Conservation (phyloP, 2,888 invertebrate genomes). For the Copidosoma aretas region DNA sequence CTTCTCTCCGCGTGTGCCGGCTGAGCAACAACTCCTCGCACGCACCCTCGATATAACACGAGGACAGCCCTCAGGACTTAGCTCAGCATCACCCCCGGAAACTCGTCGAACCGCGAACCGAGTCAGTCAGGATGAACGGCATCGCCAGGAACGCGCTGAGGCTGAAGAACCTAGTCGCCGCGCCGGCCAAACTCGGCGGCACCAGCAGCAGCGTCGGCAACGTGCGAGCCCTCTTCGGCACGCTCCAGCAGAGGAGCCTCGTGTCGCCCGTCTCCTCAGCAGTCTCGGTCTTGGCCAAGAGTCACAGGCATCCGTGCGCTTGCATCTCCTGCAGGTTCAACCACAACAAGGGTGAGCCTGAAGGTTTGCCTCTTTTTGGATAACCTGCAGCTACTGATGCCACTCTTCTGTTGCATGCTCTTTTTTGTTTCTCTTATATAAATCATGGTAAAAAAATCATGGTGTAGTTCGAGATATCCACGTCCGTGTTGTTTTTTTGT, state of each 20-base stretch:
- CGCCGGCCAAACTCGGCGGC: background rate
- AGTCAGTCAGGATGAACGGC: conserved; percentile 29
- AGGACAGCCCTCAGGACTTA: background rate
- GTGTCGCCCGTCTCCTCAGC: background rate
- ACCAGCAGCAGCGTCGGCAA: background rate
- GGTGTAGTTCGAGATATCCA: too few species aligned
- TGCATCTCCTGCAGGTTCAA: conserved; percentile 73
- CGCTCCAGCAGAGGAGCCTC: conserved; percentile 6
- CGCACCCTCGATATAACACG: background rate
- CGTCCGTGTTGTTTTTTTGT: background rate
- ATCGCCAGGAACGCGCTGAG: conserved; percentile 33
- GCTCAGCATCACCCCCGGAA: too few species aligned
- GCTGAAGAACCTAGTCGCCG: conserved; percentile 20
- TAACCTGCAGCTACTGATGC: too few species aligned
- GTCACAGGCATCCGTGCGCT: conserved; percentile 64
- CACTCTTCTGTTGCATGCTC: too few species aligned
- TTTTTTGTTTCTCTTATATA: too few species aligned
- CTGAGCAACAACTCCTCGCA: too few species aligned
- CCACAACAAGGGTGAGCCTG: conserved; percentile 74
- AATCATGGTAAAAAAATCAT: too few species aligned
- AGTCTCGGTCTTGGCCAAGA: conserved; percentile 21
- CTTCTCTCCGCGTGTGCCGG: too few species aligned
- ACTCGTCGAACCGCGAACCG: too few species aligned
- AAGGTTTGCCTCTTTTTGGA: conserved; percentile 1
- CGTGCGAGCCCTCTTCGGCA: conserved; percentile 18